Evolutionary conservation across 2,797 vertebrate species (phyloP).

Genomic region (Ambastaia sidthimunki): DNA sequence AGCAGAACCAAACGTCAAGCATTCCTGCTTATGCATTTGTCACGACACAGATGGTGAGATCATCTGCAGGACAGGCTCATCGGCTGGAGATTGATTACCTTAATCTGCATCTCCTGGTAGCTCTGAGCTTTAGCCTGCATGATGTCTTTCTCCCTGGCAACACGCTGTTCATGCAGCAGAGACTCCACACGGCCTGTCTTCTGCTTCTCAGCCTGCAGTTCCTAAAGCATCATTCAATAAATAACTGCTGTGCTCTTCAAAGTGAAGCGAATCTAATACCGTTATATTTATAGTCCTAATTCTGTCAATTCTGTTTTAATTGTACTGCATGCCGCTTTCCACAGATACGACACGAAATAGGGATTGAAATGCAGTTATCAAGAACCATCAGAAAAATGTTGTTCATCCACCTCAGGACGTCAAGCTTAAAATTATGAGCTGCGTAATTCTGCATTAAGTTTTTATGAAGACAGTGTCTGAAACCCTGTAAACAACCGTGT

Average conservation of each 20-base stretch:
- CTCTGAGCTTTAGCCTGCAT: conserved; percentile 93
- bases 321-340: background rate
- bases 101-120: conserved; percentile 94
- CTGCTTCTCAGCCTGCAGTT: conserved; percentile 93
- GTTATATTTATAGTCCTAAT: background rate
- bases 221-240: conserved; percentile 69
- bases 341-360: background rate
- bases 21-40: too few relatives aligned
- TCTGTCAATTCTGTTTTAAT: background rate
- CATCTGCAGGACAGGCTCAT: background rate
- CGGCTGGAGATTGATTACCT: conserved; percentile 74
- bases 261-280: background rate
- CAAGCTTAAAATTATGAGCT: background rate
- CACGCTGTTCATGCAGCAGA: conserved; percentile 89
- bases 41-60: background rate
- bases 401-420: background rate
- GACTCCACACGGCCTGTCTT: conserved; percentile 84
- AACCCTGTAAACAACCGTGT: background rate
- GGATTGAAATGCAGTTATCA: background rate
- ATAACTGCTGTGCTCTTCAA: background rate
- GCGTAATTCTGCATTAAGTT: background rate
- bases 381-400: background rate
- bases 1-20: background rate
- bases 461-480: background rate
- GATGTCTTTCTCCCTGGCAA: conserved; percentile 89